These are phyloP conservation scores for Enteromius paludinosus DNA, from an alignment of 2,797 vertebrate genomes.

Conservation along the genomic window DNA sequence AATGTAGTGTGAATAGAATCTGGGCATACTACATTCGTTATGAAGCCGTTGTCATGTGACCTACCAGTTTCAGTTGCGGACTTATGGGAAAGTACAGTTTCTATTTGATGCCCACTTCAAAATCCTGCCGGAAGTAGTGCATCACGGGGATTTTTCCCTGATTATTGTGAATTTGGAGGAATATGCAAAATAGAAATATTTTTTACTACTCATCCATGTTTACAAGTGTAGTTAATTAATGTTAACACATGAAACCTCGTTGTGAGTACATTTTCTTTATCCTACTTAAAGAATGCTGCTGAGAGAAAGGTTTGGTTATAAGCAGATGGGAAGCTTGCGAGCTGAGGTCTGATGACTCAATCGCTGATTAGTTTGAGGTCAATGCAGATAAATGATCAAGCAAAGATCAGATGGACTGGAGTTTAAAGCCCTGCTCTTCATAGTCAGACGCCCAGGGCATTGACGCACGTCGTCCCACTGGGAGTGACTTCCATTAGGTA, in stretches of 20 bases:
- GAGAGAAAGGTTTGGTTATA: not conserved
- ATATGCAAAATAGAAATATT: not conserved
- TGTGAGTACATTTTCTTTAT: not conserved
- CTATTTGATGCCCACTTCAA: not conserved
- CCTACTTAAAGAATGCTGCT: not conserved
- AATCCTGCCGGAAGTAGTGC: not conserved
- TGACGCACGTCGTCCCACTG: slow-evolving; percentile 51
- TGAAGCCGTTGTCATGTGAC: not conserved
- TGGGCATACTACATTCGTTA: not conserved
- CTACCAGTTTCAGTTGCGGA: not conserved
- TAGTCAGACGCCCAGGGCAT: slow-evolving; percentile 16
- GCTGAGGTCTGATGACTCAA: slow-evolving; percentile 17
- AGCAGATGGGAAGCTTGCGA: not conserved
- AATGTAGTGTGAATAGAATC: not conserved
- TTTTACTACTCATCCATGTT: not conserved
- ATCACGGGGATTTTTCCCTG: not conserved
- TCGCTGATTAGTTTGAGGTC: slow-evolving; percentile 42
- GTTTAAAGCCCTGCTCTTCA: slow-evolving; percentile 45
- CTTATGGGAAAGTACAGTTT: not conserved
- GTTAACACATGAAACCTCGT: not conserved
- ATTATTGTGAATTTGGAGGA: not conserved
- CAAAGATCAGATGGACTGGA: slow-evolving; percentile 31
- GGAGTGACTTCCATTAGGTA: slow-evolving; percentile 47
- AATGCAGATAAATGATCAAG: slow-evolving; percentile 48
- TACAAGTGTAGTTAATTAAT: not conserved